These are phyloP conservation scores for Botia kubotai DNA, from an alignment of 2,797 vertebrate species.

Conservation along the genomic window DNA sequence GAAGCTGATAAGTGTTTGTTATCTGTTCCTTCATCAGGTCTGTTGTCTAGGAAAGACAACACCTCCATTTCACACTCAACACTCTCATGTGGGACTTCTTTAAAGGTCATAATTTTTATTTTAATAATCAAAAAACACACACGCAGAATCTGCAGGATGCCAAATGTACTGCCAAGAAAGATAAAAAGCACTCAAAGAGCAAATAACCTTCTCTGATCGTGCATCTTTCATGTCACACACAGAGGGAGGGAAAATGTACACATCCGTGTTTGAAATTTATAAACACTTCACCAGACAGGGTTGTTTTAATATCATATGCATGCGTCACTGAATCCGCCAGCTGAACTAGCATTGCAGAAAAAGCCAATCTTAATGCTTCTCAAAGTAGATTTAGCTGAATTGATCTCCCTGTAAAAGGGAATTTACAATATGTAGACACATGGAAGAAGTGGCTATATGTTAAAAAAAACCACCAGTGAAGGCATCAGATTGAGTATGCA, in stretches of 20 bases:
- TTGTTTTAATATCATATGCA: conserved; percentile 68
- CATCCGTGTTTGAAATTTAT: conserved; percentile 62
- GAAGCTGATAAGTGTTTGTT: conserved; percentile 21
- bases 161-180: conserved; percentile 62
- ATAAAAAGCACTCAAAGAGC: conserved; percentile 59
- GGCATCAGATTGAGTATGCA: conserved; percentile 2
- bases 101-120: conserved; percentile 15
- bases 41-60: neutral
- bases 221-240: conserved; percentile 67
- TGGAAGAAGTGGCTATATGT: conserved; percentile 28
- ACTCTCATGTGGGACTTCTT: neutral
- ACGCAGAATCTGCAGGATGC: conserved; percentile 39
- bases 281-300: conserved; percentile 68
- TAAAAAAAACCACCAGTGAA: neutral
- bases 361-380: conserved; percentile 20
- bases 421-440: conserved; percentile 25
- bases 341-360: neutral
- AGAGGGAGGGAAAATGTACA: conserved; percentile 36
- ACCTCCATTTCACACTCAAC: conserved; percentile 19
- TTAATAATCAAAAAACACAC: conserved; percentile 4
- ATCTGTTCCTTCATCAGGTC: conserved; percentile 20
- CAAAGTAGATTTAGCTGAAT: conserved; percentile 46
- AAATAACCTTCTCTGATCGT: conserved; percentile 67
- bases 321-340: conserved; percentile 55
- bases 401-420: conserved; percentile 59